Conservation (phyloP, 53 echinoderm and acorn worm genomes). For the Holothuria leucospilota region DNA sequence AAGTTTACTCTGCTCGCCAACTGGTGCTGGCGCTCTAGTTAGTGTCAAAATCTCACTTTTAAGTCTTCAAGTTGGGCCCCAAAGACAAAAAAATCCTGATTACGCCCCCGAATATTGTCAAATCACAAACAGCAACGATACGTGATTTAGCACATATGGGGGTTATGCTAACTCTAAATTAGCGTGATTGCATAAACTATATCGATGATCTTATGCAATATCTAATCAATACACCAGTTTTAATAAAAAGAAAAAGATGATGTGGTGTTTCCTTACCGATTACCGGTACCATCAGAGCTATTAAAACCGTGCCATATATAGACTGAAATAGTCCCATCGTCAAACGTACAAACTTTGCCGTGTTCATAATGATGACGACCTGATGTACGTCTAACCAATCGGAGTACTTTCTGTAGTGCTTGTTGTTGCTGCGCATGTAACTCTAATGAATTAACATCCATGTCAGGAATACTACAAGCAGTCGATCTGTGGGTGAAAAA, state of each 20-base stretch:
- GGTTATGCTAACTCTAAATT: too few species aligned
- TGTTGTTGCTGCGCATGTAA: not conserved
- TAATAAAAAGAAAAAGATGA: not conserved
- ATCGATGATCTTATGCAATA: too few species aligned
- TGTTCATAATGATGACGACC: constrained; percentile 1
- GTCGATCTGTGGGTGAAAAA: not conserved
- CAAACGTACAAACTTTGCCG: constrained; percentile 29
- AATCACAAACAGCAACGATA: too few species aligned
- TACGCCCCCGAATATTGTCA: too few species aligned
- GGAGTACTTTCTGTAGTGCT: not conserved
- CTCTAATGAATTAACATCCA: not conserved
- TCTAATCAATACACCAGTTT: too few species aligned
- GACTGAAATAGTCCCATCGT: constrained; percentile 18
- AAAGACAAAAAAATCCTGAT: too few species aligned
- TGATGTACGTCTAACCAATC: constrained; percentile 7
- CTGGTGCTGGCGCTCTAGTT: too few species aligned
- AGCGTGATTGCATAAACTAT: too few species aligned
- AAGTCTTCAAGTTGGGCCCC: too few species aligned
- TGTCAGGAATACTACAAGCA: constrained; percentile 7
- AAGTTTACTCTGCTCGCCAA: too few species aligned
- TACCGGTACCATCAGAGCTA: not conserved
- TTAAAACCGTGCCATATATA: constrained; percentile 28
- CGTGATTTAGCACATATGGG: too few species aligned
- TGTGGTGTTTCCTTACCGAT: not conserved
- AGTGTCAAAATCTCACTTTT: too few species aligned